These are phyloP conservation scores for Drosophila nigricruria DNA, from an alignment of 2,888 invertebrate genomes.

Conservation along the genomic window DNA sequence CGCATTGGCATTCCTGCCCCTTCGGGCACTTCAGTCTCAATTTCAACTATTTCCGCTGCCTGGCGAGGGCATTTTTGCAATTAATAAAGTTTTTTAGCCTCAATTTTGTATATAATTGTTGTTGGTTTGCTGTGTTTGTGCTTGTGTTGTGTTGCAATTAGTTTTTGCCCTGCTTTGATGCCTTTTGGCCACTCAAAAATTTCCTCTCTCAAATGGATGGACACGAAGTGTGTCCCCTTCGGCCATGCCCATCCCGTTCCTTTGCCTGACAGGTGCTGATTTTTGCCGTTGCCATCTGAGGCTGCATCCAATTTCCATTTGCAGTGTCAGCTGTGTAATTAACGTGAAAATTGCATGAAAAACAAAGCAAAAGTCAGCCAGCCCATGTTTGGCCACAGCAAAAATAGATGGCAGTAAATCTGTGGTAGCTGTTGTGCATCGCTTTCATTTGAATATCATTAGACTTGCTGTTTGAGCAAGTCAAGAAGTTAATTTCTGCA, in stretches of 20 bases:
- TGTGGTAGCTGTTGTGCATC: neutral
- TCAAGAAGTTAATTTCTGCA: neutral
- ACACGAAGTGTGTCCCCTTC: constrained; percentile 36
- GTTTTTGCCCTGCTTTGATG: constrained; percentile 77
- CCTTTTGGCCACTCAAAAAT: constrained; percentile 79
- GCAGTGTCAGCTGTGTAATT: constrained; percentile 60
- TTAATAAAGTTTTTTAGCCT: constrained; percentile 80
- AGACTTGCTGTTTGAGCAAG: neutral
- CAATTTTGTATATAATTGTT: constrained; percentile 80
- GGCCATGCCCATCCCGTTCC: neutral
- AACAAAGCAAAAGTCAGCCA: constrained; percentile 13
- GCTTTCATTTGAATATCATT: neutral
- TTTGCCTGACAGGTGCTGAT: constrained; percentile 58
- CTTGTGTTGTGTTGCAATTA: constrained; percentile 72
- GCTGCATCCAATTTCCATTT: constrained; percentile 26
- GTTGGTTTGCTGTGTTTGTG: constrained; percentile 65
- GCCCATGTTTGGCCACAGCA: constrained; percentile 2
- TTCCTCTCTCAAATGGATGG: constrained; percentile 61
- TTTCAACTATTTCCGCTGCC: constrained; percentile 74
- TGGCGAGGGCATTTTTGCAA: constrained; percentile 78
- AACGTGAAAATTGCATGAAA: constrained; percentile 68
- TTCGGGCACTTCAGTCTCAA: constrained; percentile 63
- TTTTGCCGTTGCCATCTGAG: constrained; percentile 38
- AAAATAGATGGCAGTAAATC: constrained; percentile 9
- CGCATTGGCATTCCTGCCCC: constrained; percentile 13